Evolutionary conservation across 2,888 invertebrate genomes (phyloP).

Genomic region (Hydrotaea diabolus): DNA sequence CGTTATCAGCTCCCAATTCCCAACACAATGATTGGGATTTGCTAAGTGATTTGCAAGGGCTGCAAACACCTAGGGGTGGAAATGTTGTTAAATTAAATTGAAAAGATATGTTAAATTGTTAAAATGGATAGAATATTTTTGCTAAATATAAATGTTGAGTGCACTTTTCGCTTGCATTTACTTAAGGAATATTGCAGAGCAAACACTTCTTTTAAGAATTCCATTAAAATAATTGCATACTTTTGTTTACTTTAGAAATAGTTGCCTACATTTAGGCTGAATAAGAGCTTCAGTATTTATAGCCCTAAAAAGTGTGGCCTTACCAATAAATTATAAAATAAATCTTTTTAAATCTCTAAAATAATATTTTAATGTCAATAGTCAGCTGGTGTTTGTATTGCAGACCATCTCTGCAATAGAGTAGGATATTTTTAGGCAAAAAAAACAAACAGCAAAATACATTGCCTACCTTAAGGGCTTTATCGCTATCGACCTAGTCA

Average conservation of each 20-base stretch:
- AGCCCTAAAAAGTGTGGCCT: too few species aligned
- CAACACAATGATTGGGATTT: neutral
- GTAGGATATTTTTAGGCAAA: too few species aligned
- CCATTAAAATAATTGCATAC: neutral
- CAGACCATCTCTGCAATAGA: too few species aligned
- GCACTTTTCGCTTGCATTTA: neutral
- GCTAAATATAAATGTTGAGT: neutral
- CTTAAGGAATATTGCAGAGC: neutral
- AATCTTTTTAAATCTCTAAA: neutral
- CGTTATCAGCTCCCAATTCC: neutral
- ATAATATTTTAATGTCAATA: neutral
- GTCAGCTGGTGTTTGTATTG: too few species aligned
- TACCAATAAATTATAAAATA: too few species aligned
- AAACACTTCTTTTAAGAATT: neutral
- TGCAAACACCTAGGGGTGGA: too few species aligned
- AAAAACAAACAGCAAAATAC: neutral
- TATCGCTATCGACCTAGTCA: too few species aligned
- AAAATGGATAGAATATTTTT: neutral
- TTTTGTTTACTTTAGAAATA: neutral
- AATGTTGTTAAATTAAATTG: too few species aligned
- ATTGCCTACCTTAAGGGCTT: neutral
- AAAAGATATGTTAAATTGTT: too few species aligned
- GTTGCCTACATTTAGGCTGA: slow-evolving; percentile 15
- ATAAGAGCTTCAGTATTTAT: too few species aligned
- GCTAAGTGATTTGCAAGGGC: too few species aligned